These are phyloP conservation scores for Harmothoe impar DNA, from an alignment of 2,888 invertebrate species.

Conservation along the genomic window DNA sequence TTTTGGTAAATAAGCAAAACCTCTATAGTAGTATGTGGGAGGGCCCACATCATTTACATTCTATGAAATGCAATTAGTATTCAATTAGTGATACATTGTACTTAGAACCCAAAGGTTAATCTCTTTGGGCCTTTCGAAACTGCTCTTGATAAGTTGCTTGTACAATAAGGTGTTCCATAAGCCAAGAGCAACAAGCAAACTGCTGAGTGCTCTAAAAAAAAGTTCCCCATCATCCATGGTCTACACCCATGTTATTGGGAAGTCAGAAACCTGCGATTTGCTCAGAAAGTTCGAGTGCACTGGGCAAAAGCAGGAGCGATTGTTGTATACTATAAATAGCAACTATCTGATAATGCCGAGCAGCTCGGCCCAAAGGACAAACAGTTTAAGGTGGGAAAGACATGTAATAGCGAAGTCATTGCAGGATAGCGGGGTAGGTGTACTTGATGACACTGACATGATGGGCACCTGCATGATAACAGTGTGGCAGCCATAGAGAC, in stretches of 20 bases:
- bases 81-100: no score
- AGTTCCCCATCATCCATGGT: neutral
- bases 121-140: no score
- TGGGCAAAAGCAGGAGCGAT: neutral
- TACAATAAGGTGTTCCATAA: no score
- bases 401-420: neutral
- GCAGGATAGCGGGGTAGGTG: neutral
- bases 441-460: neutral
- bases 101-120: no score
- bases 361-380: slow-evolving; percentile 18
- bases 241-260: slow-evolving; percentile 20
- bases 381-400: slow-evolving; percentile 22
- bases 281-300: neutral
- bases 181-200: no score
- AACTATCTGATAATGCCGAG: neutral
- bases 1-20: no score
- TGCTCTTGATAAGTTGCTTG: no score
- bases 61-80: no score
- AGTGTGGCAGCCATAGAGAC: neutral
- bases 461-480: neutral
- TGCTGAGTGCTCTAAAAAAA: no score
- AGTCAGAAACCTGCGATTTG: neutral
- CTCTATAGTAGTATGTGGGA: no score
- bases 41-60: no score
- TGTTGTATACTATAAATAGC: slow-evolving; percentile 13